Conservation (phyloP, 2,888 invertebrate species). For the Oscheius myriophilus region DNA sequence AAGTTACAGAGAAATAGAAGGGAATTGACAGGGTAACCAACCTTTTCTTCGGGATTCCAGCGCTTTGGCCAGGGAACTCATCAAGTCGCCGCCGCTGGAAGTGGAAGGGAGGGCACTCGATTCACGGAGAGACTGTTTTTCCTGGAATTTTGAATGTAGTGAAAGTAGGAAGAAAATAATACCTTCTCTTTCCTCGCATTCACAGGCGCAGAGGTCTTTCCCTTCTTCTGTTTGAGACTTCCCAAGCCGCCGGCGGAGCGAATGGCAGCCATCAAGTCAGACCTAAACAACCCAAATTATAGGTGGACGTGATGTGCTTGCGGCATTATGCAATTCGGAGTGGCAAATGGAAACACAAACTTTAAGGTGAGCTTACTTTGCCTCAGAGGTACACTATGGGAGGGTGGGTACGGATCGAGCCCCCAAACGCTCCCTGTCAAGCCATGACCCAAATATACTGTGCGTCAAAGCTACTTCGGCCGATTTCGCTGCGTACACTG, state of each 20-base stretch:
- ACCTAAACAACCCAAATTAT: constrained; percentile 25
- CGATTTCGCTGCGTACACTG: too few relatives aligned
- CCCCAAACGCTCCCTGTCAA: too few relatives aligned
- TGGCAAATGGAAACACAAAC: too few relatives aligned
- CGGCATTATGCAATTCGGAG: too few relatives aligned
- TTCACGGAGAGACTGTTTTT: constrained; percentile 22
- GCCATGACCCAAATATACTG: too few relatives aligned
- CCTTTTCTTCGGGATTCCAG: constrained; percentile 54
- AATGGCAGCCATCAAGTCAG: constrained; percentile 54
- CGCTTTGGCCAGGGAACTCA: constrained; percentile 53
- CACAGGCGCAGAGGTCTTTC: not conserved
- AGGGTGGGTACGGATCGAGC: too few relatives aligned
- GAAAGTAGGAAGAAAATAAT: too few relatives aligned
- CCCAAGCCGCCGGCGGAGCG: constrained; percentile 53
- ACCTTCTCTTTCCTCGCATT: constrained; percentile 14
- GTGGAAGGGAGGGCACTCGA: constrained; percentile 25
- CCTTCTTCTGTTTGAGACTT: constrained; percentile 40
- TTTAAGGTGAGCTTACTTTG: not conserved
- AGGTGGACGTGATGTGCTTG: too few relatives aligned
- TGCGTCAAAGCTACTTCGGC: too few relatives aligned
- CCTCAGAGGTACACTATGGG: too few relatives aligned
- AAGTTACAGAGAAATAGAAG: not conserved
- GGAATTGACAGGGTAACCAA: constrained; percentile 1
- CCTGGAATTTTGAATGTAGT: too few relatives aligned
- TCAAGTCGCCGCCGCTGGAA: constrained; percentile 44